Conservation (phyloP, 2,113 vertebrate species). For the Phrynosoma blainvillii region DNA sequence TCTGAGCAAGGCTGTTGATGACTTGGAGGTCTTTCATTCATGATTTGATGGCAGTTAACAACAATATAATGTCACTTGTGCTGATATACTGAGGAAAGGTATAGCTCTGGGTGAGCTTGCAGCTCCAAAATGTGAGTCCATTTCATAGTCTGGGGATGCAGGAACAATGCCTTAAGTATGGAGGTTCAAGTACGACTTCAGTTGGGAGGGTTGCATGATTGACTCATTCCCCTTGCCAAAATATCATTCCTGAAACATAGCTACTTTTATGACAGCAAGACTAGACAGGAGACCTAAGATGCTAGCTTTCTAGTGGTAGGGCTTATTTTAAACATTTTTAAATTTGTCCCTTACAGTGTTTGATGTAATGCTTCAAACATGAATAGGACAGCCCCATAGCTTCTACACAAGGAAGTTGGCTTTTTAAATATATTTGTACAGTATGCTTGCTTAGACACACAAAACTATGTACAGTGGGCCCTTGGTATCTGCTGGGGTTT, state of each 20-base stretch:
- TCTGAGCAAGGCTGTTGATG: too few species aligned
- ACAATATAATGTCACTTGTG: neutral
- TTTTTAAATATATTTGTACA: neutral
- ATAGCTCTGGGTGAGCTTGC: neutral
- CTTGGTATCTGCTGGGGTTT: too few species aligned
- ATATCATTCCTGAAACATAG: neutral
- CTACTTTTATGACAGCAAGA: neutral
- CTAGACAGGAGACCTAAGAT: neutral
- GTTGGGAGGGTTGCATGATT: neutral
- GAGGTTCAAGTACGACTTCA: neutral
- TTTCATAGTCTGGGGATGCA: neutral
- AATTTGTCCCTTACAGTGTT: too few species aligned
- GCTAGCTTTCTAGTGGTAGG: neutral
- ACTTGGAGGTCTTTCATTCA: too few species aligned
- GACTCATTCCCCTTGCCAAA: neutral
- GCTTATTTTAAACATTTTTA: neutral
- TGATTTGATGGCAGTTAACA: too few species aligned
- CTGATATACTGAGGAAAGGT: neutral
- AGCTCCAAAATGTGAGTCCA: neutral
- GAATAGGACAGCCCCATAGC: neutral
- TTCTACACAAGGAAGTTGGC: neutral
- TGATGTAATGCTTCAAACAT: neutral
- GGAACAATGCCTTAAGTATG: neutral
- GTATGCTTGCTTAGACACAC: neutral
- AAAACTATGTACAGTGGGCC: too few species aligned